A percentile compares a stretch with the other conserved stretches of the same genome.
These are phyloP conservation scores for Tiliacea citrago DNA, from an alignment of 2,888 invertebrate species.

Conservation along the genomic window DNA sequence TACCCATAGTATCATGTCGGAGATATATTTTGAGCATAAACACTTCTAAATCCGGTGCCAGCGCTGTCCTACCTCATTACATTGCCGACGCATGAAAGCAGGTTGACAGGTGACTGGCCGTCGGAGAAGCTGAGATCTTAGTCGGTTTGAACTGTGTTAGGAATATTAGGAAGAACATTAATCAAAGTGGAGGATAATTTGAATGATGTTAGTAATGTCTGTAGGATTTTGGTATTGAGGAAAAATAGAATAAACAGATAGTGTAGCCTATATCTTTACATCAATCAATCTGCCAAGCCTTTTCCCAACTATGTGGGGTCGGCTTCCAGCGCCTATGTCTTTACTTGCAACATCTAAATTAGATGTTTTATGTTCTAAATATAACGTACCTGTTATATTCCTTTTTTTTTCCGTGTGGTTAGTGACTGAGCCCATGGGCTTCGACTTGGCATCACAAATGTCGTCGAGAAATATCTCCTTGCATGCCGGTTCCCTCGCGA, in stretches of 20 bases:
- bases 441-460: no score
- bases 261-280: no score
- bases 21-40: constrained; percentile 61
- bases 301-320: no score
- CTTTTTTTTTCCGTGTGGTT: no score
- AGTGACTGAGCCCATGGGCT: no score
- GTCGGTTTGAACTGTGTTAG: constrained; percentile 29
- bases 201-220: background rate
- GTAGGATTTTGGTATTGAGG: background rate
- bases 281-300: no score
- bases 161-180: constrained; percentile 22
- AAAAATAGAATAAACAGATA: background rate
- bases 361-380: no score
- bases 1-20: constrained; percentile 35
- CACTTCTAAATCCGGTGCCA: constrained; percentile 56
- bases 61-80: constrained; percentile 66
- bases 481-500: no score
- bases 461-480: no score
- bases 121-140: constrained; percentile 29
- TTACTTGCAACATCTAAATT: no score
- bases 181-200: constrained; percentile 1
- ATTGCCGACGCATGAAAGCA: constrained; percentile 56
- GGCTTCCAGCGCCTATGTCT: no score
- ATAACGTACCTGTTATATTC: no score
- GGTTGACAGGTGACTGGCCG: constrained; percentile 66